phyloP scores from a whole-genome alignment of 2,888 invertebrate genomes.

The Sylvicola cinctus region DNA sequence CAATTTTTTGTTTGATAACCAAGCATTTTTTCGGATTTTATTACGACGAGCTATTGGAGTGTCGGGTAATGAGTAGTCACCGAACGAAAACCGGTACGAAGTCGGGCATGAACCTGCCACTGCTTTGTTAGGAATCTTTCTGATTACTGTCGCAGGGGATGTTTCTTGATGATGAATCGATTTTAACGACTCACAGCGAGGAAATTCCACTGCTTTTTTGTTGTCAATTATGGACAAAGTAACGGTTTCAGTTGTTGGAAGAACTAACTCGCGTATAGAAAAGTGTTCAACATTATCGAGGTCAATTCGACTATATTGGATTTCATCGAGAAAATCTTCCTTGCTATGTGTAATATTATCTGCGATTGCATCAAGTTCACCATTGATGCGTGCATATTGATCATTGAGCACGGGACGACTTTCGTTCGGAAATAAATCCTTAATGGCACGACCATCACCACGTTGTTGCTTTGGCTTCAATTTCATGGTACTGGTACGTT shows the following conservation, averaged over 20 bases:
- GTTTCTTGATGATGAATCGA: not conserved
- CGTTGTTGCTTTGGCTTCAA: conserved; percentile 6
- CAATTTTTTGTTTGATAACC: conserved; percentile 24
- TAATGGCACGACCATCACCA: no score
- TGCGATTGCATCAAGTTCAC: not conserved
- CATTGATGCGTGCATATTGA: not conserved
- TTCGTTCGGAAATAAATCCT: no score
- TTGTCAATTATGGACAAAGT: no score
- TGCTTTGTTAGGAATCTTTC: not conserved
- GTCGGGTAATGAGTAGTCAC: conserved; percentile 28
- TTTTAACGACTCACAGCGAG: not conserved
- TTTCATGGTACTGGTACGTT: conserved; percentile 8
- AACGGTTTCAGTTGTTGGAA: no score
- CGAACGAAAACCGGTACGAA: conserved; percentile 28
- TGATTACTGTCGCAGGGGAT: conserved; percentile 1
- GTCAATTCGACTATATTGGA: no score
- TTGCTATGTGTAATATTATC: not conserved
- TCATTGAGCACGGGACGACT: no score
- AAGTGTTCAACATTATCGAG: no score
- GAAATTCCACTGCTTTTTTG: not conserved
- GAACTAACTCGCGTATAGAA: no score
- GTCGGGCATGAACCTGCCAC: no score
- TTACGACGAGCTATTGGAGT: conserved; percentile 34
- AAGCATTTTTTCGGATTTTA: conserved; percentile 31
- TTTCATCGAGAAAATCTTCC: not conserved